Percentiles rank a stretch among this genome's conserved stretches.
phyloP scores from a whole-genome alignment of 2,888 invertebrate species.

The Parthenolecanium corni region DNA sequence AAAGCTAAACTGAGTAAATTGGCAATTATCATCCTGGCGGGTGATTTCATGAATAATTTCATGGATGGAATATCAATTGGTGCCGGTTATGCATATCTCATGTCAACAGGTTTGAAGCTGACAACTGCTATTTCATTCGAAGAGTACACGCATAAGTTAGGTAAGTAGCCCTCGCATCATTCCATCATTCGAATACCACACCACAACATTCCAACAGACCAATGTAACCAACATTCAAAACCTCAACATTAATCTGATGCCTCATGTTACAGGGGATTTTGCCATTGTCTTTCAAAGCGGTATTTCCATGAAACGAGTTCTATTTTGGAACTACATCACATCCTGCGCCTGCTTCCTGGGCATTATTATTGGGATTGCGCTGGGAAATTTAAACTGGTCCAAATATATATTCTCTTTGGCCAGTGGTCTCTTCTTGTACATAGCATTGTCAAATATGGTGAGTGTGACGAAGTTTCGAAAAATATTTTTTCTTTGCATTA shows the following conservation, averaged over 20 bases:
- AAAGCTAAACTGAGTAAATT: slow-evolving; percentile 43
- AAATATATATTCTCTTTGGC: slow-evolving; percentile 69
- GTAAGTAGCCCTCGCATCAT: slow-evolving; percentile 38
- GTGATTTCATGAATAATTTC: slow-evolving; percentile 68
- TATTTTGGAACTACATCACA: slow-evolving; percentile 61
- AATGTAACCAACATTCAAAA: too few relatives aligned
- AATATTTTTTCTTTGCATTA: background rate
- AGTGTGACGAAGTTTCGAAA: slow-evolving; percentile 25
- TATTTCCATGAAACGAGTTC: slow-evolving; percentile 56
- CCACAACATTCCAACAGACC: too few relatives aligned
- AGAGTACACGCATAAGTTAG: slow-evolving; percentile 68
- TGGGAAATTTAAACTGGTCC: slow-evolving; percentile 57
- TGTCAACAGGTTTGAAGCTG: slow-evolving; percentile 63
- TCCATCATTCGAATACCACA: too few relatives aligned
- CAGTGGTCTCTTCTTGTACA: slow-evolving; percentile 69
- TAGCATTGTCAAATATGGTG: slow-evolving; percentile 66
- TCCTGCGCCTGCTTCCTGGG: slow-evolving; percentile 65
- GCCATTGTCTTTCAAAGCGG: slow-evolving; percentile 66
- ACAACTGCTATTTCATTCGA: slow-evolving; percentile 69
- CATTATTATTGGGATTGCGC: slow-evolving; percentile 59
- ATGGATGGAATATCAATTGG: slow-evolving; percentile 71
- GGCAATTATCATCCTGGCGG: slow-evolving; percentile 67
- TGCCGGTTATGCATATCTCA: slow-evolving; percentile 60
- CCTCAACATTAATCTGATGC: too few relatives aligned
- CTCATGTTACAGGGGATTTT: slow-evolving; percentile 49